These are phyloP conservation scores for Pseudolaguvia tuberculata DNA, from an alignment of 2,113 vertebrate genomes.

Conservation along the genomic window DNA sequence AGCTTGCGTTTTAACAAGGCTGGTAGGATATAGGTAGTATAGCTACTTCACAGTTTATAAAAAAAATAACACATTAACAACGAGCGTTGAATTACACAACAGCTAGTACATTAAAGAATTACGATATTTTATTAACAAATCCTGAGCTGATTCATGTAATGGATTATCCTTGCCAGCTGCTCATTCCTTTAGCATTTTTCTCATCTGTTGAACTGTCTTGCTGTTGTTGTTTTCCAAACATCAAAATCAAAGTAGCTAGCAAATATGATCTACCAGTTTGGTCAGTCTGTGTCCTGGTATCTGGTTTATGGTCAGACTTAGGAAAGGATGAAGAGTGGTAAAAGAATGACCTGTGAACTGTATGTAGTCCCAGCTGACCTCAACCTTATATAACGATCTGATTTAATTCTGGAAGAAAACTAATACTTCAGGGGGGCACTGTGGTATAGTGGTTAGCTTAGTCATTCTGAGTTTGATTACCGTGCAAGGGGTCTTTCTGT, in stretches of 20 bases:
- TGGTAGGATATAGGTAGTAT: not conserved
- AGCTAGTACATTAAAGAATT: too few relatives aligned
- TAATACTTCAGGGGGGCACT: too few relatives aligned
- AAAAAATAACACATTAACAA: not conserved
- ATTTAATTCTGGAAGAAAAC: not conserved
- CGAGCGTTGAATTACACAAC: not conserved
- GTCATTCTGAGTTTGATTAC: too few relatives aligned
- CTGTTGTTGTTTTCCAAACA: too few relatives aligned
- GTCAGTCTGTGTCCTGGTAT: not conserved
- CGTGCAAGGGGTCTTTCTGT: too few relatives aligned
- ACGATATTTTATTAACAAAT: too few relatives aligned
- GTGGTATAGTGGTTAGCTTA: too few relatives aligned
- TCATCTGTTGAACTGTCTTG: not conserved
- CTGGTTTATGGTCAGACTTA: not conserved
- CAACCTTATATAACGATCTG: not conserved
- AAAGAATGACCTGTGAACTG: too few relatives aligned
- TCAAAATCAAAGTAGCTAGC: too few relatives aligned
- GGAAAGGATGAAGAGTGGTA: too few relatives aligned
- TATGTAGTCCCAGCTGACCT: too few relatives aligned
- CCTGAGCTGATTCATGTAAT: not conserved
- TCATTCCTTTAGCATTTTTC: not conserved
- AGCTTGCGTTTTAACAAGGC: constrained; percentile 31
- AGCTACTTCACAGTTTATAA: not conserved
- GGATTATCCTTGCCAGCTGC: not conserved
- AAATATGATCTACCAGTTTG: not conserved